Percentiles rank a stretch among this genome's conserved stretches.
These are phyloP conservation scores for Lanistes nyassanus DNA, from an alignment of 1,140 invertebrate species.

Conservation along the genomic window DNA sequence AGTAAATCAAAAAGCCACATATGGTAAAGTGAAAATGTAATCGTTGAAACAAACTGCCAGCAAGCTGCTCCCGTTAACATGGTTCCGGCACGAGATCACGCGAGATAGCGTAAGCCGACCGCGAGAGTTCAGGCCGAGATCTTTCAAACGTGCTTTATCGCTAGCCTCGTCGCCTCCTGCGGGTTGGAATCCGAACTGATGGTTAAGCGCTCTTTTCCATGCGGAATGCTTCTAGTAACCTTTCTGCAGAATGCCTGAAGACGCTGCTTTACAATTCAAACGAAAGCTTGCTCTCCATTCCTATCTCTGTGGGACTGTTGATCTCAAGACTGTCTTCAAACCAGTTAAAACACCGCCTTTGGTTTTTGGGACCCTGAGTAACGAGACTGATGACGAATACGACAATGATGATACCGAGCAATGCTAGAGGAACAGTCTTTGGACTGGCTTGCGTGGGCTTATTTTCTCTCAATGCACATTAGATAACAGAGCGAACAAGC, in stretches of 20 bases:
- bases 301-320: no score
- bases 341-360: no score
- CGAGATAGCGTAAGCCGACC: slow-evolving; percentile 25
- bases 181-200: neutral
- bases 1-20: neutral
- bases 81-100: slow-evolving; percentile 25
- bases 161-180: neutral
- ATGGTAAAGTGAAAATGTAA: slow-evolving; percentile 6
- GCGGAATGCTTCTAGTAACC: neutral
- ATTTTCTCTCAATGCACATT: no score
- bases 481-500: no score
- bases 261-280: no score
- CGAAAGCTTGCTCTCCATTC: no score
- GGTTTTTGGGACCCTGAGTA: no score
- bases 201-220: neutral
- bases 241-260: neutral
- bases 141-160: slow-evolving; percentile 18
- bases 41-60: slow-evolving; percentile 22
- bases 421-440: no score
- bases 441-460: no score
- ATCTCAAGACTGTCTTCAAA: no score
- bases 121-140: slow-evolving; percentile 16
- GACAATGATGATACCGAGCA: no score
- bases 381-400: no score
- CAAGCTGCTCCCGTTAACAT: slow-evolving; percentile 15